phyloP scores from a whole-genome alignment of 2,888 invertebrate species.

The Xestia c-nigrum region DNA sequence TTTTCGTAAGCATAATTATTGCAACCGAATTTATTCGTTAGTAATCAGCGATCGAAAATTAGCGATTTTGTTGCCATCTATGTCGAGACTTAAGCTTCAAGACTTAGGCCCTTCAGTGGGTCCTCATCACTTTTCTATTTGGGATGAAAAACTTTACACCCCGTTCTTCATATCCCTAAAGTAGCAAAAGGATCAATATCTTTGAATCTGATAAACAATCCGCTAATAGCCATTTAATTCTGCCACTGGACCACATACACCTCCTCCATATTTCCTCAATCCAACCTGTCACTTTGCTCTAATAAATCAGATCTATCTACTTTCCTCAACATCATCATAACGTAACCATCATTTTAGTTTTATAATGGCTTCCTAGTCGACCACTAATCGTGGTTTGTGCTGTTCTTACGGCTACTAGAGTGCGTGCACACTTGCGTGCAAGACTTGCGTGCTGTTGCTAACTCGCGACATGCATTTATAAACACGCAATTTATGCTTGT shows the following conservation, averaged over 20 bases:
- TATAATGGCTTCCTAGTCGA: conserved; percentile 55
- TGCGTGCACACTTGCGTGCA: conserved; percentile 28
- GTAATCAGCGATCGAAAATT: too few species aligned
- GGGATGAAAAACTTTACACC: too few species aligned
- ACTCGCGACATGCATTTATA: conserved; percentile 3
- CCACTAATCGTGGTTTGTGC: conserved; percentile 49
- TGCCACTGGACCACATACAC: neutral
- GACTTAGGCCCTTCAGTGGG: too few species aligned
- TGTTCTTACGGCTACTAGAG: conserved; percentile 15
- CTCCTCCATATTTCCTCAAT: conserved; percentile 20
- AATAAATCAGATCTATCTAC: conserved; percentile 37
- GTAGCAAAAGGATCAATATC: neutral
- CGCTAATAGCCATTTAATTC: neutral
- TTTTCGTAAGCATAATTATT: too few species aligned
- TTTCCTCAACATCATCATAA: conserved; percentile 35
- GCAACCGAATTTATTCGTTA: too few species aligned
- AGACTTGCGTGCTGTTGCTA: neutral
- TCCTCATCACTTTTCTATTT: too few species aligned
- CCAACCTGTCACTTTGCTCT: conserved; percentile 24
- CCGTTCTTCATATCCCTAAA: too few species aligned
- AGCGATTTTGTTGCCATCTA: too few species aligned
- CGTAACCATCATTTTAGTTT: conserved; percentile 44
- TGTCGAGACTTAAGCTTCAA: too few species aligned
- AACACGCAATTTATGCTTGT: conserved; percentile 14
- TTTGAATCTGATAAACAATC: neutral